phyloP scores from a whole-genome alignment of 2,797 vertebrate species.

The Mallotus villosus region DNA sequence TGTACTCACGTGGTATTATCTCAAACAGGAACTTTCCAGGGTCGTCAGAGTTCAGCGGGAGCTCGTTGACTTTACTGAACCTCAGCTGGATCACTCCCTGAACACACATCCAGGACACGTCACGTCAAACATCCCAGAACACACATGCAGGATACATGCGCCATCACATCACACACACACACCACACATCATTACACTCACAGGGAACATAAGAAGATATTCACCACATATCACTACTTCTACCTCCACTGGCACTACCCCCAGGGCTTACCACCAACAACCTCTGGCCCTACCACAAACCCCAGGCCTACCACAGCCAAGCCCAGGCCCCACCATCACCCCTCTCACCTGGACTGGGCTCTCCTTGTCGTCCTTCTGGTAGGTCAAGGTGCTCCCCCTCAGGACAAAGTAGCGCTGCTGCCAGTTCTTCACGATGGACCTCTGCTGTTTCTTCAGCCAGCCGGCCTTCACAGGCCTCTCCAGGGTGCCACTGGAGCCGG shows the following conservation, averaged over 20 bases:
- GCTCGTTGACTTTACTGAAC: constrained; percentile 84
- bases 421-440: constrained; percentile 95
- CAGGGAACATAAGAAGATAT: no score
- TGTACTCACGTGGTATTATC: constrained; percentile 83
- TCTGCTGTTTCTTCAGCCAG: constrained; percentile 95
- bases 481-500: constrained; percentile 63
- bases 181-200: no score
- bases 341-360: constrained; percentile 82
- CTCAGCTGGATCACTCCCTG: constrained; percentile 86
- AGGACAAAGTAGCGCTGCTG: constrained; percentile 91
- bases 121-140: no score
- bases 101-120: constrained; percentile 5
- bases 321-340: background rate
- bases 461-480: constrained; percentile 89
- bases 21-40: constrained; percentile 90
- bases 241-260: no score
- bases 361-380: constrained; percentile 93
- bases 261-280: no score
- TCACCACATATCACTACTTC: no score
- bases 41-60: constrained; percentile 82
- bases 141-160: no score
- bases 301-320: background rate
- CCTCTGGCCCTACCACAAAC: no score
- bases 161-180: no score
- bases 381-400: constrained; percentile 83